phyloP scores from a whole-genome alignment of 1,140 invertebrate genomes.

The Phymorhynchus buccinoides region DNA sequence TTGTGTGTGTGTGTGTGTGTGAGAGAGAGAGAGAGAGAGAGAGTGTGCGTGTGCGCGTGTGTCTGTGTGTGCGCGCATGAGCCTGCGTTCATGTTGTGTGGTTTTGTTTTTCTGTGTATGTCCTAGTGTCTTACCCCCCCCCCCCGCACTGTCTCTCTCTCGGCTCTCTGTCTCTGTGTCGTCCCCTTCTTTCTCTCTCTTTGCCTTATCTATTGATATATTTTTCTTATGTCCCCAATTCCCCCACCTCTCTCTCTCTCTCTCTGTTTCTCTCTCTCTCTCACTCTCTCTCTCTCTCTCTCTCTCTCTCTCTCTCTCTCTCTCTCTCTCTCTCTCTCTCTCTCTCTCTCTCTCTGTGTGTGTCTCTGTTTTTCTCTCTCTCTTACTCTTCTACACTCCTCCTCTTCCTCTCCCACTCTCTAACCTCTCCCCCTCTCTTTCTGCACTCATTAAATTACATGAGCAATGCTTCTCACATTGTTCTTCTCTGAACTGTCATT shows the following conservation, averaged over 20 bases:
- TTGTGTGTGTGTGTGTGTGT: too few relatives aligned
- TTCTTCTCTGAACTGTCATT: too few relatives aligned
- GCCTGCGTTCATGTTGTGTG: background rate
- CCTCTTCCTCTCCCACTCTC: background rate
- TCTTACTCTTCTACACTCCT: background rate
- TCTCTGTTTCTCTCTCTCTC: background rate
- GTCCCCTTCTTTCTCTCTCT: too few relatives aligned
- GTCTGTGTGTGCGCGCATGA: background rate
- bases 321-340: background rate
- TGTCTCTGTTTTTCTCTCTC: too few relatives aligned
- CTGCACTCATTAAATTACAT: background rate
- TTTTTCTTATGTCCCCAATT: background rate
- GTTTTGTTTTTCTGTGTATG: too few relatives aligned
- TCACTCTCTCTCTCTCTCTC: background rate
- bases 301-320: background rate
- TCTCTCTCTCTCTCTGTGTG: background rate
- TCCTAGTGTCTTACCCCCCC: too few relatives aligned
- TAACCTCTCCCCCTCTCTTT: background rate
- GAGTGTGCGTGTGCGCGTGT: too few relatives aligned
- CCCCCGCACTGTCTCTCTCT: too few relatives aligned
- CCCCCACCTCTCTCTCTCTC: background rate
- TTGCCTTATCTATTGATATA: too few relatives aligned
- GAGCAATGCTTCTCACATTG: too few relatives aligned
- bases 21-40: too few relatives aligned
- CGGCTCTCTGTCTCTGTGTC: too few relatives aligned